A percentile compares a stretch with the other conserved stretches of the same genome.
phyloP scores from a whole-genome alignment of 1,140 invertebrate species.

The Procambarus virginalis region DNA sequence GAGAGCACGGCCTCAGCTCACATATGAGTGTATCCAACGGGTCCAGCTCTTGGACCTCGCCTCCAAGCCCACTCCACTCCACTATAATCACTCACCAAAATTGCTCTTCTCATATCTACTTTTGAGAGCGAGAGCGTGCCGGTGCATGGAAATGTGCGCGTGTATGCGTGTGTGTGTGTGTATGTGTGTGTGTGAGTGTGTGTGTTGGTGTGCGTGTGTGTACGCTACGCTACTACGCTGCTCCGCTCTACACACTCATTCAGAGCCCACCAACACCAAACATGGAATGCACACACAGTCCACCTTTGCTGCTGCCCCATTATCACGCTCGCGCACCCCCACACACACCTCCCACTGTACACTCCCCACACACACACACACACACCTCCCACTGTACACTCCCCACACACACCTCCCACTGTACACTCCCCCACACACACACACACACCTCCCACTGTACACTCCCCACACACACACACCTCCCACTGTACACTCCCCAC shows the following conservation, averaged over 20 bases:
- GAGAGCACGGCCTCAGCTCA: not conserved
- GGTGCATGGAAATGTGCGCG: not conserved
- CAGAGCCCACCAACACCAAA: not conserved
- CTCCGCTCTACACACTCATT: slow-evolving; percentile 1
- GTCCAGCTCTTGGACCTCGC: too few species aligned
- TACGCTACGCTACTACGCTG: not conserved
- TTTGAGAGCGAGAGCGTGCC: too few species aligned
- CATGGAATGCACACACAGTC: not conserved
- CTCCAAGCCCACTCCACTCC: too few species aligned
- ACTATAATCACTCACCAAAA: too few species aligned
- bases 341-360: not conserved
- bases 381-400: not conserved
- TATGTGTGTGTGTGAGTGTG: slow-evolving; percentile 14
- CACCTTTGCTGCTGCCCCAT: not conserved
- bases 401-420: not conserved
- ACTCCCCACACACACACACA: too few species aligned
- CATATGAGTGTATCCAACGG: not conserved
- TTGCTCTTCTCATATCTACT: too few species aligned
- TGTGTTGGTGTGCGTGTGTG: slow-evolving; percentile 23
- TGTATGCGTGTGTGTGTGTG: not conserved
- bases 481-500: not conserved
- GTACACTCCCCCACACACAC: not conserved
- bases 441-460: not conserved
- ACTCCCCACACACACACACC: not conserved
- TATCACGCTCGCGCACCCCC: not conserved